A percentile compares a stretch with the other conserved stretches of the same genome.
Evolutionary conservation across 2,113 vertebrate genomes (phyloP).

Genomic region (Silurus asotus): DNA sequence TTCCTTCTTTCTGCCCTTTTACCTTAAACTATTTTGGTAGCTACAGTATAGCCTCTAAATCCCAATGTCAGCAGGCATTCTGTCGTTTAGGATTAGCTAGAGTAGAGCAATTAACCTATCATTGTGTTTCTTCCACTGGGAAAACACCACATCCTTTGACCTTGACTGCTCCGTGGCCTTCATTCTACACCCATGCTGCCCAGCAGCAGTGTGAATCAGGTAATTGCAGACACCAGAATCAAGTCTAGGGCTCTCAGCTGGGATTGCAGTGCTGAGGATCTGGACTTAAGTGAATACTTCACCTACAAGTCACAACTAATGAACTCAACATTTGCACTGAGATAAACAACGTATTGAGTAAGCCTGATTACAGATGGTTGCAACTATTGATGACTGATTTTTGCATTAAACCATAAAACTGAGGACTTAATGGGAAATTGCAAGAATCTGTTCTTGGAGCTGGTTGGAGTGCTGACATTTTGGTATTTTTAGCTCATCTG

Average conservation of each 20-base stretch:
- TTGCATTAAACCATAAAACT: conserved; percentile 27
- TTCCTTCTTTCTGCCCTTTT: background rate
- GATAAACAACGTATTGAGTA: background rate
- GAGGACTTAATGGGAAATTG: conserved; percentile 19
- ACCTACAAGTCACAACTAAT: background rate
- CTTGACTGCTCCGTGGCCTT: conserved; percentile 16
- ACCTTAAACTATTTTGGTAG: background rate
- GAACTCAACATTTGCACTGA: background rate
- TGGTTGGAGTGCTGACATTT: conserved; percentile 22
- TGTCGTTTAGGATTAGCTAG: conserved; percentile 34
- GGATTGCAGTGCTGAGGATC: conserved; percentile 21
- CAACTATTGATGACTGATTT: background rate
- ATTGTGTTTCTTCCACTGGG: background rate
- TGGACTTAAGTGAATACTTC: background rate
- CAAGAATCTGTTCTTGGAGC: conserved; percentile 30
- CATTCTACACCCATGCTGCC: background rate
- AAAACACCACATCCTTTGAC: conserved; percentile 29
- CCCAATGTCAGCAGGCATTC: conserved; percentile 21
- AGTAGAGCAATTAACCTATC: conserved; percentile 24
- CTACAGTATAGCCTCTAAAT: conserved; percentile 21
- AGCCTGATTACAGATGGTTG: background rate
- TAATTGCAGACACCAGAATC: conserved; percentile 23
- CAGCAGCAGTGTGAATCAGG: conserved; percentile 22
- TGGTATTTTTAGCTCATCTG: conserved; percentile 53
- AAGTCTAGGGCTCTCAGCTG: conserved; percentile 17